Conservation (phyloP, 2,797 vertebrate species). For the Galaxias olidus region DNA sequence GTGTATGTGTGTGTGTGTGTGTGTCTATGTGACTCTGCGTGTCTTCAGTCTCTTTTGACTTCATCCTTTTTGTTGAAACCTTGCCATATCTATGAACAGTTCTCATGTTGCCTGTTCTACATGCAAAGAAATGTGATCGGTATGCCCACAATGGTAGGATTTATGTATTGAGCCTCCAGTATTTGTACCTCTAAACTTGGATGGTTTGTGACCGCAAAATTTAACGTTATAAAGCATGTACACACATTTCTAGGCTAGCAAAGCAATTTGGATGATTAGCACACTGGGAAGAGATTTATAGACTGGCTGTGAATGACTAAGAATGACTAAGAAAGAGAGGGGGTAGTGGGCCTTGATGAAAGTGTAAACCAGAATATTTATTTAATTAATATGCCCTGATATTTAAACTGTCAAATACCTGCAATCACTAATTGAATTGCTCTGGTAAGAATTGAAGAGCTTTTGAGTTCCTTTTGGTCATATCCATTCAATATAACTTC, state of each 20-base stretch:
- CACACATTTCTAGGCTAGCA: too few species aligned
- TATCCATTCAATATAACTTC: slow-evolving; percentile 39
- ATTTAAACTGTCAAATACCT: slow-evolving; percentile 58
- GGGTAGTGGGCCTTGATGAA: too few species aligned
- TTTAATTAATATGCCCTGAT: slow-evolving; percentile 60
- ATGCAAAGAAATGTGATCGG: background rate
- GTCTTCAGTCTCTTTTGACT: too few species aligned
- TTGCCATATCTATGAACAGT: slow-evolving; percentile 11
- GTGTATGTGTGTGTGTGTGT: slow-evolving; percentile 10
- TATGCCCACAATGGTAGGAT: too few species aligned
- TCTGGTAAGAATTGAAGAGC: slow-evolving; percentile 47
- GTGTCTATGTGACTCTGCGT: too few species aligned
- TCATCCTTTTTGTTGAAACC: slow-evolving; percentile 27
- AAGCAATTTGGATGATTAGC: too few species aligned
- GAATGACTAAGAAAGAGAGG: too few species aligned
- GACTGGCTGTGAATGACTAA: background rate
- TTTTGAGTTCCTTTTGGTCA: slow-evolving; percentile 44
- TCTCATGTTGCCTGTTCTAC: background rate
- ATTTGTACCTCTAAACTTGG: too few species aligned
- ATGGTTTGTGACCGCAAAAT: too few species aligned
- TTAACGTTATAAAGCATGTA: too few species aligned
- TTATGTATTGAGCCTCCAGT: too few species aligned
- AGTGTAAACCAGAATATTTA: slow-evolving; percentile 62
- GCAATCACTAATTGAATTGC: slow-evolving; percentile 58
- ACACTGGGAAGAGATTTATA: background rate